Percentiles rank a stretch among this genome's conserved stretches.
These are phyloP conservation scores for Sterrhoptilus dennistouni DNA, from an alignment of 2,113 vertebrate species.

Conservation along the genomic window DNA sequence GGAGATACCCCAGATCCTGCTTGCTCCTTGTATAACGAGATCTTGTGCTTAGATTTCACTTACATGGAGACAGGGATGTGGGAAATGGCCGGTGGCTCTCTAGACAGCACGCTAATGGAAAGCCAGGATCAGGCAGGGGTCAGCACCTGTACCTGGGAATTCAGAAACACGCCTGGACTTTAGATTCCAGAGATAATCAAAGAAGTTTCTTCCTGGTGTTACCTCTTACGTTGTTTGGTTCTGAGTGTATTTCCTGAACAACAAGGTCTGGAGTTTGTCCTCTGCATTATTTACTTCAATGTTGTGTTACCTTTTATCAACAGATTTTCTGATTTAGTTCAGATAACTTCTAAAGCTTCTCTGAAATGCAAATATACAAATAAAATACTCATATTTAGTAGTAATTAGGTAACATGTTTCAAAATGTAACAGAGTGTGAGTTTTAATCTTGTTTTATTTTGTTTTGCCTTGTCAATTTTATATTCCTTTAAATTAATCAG, in stretches of 20 bases:
- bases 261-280: not conserved
- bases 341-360: not conserved
- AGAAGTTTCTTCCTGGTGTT: not conserved
- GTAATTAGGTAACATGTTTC: not conserved
- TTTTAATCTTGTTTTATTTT: not conserved
- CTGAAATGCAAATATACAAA: not conserved
- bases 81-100: not conserved
- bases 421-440: not conserved
- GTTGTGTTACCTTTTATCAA: not conserved
- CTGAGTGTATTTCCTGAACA: not conserved
- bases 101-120: not conserved
- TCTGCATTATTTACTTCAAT: not conserved
- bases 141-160: not conserved
- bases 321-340: not conserved
- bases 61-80: not conserved
- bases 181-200: not conserved
- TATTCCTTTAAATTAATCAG: not conserved
- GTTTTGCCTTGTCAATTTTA: not conserved
- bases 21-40: constrained; percentile 12
- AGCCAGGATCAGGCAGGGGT: not conserved
- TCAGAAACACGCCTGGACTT: not conserved
- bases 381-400: not conserved
- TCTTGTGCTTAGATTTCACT: constrained; percentile 23
- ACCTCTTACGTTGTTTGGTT: not conserved
- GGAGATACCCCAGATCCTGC: constrained; percentile 24